Conservation (phyloP, 2,888 invertebrate genomes). For the Belgica antarctica region DNA sequence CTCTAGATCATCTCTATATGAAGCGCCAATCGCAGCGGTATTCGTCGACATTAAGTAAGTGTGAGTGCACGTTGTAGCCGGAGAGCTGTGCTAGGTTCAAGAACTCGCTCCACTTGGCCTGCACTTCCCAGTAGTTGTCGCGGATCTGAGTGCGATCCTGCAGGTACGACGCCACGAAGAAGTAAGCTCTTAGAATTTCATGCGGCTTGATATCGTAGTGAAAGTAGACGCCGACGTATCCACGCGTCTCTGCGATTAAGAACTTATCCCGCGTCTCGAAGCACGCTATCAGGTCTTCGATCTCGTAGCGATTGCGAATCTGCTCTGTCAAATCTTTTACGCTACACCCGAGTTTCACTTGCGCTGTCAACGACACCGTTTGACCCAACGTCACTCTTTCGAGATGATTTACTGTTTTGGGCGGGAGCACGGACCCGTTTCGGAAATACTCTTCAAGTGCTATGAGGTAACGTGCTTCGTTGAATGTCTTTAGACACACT, state of each 20-base stretch:
- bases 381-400: constrained; percentile 68
- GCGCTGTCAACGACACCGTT: constrained; percentile 55
- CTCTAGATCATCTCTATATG: constrained; percentile 40
- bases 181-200: constrained; percentile 55
- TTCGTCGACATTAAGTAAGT: constrained; percentile 61
- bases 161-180: constrained; percentile 55
- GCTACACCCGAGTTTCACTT: constrained; percentile 52
- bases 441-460: constrained; percentile 67
- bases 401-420: constrained; percentile 64
- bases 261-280: constrained; percentile 55
- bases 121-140: constrained; percentile 57
- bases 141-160: constrained; percentile 55
- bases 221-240: constrained; percentile 53
- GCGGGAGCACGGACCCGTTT: constrained; percentile 61
- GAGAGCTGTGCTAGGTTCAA: constrained; percentile 55
- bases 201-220: constrained; percentile 54
- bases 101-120: constrained; percentile 58
- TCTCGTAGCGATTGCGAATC: constrained; percentile 52
- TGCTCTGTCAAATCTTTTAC: constrained; percentile 53
- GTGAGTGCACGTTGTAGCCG: constrained; percentile 61
- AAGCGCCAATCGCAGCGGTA: constrained; percentile 58
- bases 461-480: constrained; percentile 72
- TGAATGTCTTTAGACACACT: constrained; percentile 76
- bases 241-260: constrained; percentile 54
- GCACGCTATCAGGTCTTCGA: constrained; percentile 54